phyloP scores from a whole-genome alignment of 2,888 invertebrate genomes.

The Hartigia nigra region DNA sequence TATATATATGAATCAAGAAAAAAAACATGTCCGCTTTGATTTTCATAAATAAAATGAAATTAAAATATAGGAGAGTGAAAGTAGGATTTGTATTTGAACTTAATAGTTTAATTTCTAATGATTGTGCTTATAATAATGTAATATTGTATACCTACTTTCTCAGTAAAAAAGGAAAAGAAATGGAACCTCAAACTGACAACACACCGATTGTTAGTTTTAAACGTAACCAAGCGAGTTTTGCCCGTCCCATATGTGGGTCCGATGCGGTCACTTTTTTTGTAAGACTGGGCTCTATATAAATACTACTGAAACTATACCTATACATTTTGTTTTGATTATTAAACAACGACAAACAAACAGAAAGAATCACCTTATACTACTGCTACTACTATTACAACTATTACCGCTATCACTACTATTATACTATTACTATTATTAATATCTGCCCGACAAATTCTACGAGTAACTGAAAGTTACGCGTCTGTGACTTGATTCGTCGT shows the following conservation, averaged over 20 bases:
- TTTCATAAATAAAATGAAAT: slow-evolving; percentile 55
- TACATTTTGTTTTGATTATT: slow-evolving; percentile 61
- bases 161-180: slow-evolving; percentile 48
- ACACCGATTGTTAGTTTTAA: slow-evolving; percentile 62
- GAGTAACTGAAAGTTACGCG: slow-evolving; percentile 39
- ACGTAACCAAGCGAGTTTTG: slow-evolving; percentile 60
- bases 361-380: not conserved
- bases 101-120: slow-evolving; percentile 63
- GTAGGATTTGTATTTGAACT: slow-evolving; percentile 66
- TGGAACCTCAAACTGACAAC: slow-evolving; percentile 54
- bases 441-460: slow-evolving; percentile 43
- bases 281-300: slow-evolving; percentile 67
- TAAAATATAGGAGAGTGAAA: slow-evolving; percentile 61
- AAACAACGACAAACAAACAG: slow-evolving; percentile 22
- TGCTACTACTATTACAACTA: not conserved
- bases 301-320: slow-evolving; percentile 62
- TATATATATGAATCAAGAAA: slow-evolving; percentile 53
- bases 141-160: slow-evolving; percentile 62
- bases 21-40: slow-evolving; percentile 59
- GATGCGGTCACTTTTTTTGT: slow-evolving; percentile 64
- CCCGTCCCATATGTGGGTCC: slow-evolving; percentile 60
- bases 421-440: not conserved
- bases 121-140: slow-evolving; percentile 63
- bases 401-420: not conserved
- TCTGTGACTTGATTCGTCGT: slow-evolving; percentile 20